A percentile compares a stretch with the other conserved stretches of the same genome.
These are phyloP conservation scores for Sarcophaga peregrina DNA, from an alignment of 1,140 invertebrate species.

Conservation along the genomic window DNA sequence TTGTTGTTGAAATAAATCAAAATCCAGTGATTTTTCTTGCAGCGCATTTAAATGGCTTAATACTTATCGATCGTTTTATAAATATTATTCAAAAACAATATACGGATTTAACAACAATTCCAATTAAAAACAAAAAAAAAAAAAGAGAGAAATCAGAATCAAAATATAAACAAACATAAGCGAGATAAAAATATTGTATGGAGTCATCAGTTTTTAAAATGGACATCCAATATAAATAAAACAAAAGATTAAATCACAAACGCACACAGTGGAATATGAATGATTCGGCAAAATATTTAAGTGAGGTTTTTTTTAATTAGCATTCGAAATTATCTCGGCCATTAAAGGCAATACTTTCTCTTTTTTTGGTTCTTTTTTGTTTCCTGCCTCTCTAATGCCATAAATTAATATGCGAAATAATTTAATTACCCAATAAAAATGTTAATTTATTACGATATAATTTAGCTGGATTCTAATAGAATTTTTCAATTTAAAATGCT, in stretches of 20 bases:
- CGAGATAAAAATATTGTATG: not conserved
- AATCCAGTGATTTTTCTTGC: not conserved
- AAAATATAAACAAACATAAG: too few relatives aligned
- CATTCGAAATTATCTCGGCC: too few relatives aligned
- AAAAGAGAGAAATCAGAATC: too few relatives aligned
- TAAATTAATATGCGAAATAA: too few relatives aligned
- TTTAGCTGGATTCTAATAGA: too few relatives aligned
- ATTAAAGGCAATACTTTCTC: too few relatives aligned
- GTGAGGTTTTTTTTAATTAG: not conserved
- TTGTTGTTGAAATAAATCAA: not conserved
- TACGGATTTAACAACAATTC: not conserved
- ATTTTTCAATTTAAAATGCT: too few relatives aligned
- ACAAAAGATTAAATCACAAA: not conserved
- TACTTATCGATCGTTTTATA: not conserved
- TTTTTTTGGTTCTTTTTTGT: too few relatives aligned
- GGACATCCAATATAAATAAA: not conserved
- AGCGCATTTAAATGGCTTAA: not conserved
- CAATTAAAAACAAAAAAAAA: slow-evolving; percentile 4
- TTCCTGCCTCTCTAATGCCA: too few relatives aligned
- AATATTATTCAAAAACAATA: slow-evolving; percentile 5
- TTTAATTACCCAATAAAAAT: too few relatives aligned
- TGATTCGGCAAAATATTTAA: not conserved
- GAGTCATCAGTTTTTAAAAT: not conserved
- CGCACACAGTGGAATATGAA: not conserved
- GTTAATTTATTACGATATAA: too few relatives aligned